A percentile compares a stretch with the other conserved stretches of the same genome.
Conservation (phyloP, 2,113 vertebrate genomes). For the Diphyllodes magnificus region DNA sequence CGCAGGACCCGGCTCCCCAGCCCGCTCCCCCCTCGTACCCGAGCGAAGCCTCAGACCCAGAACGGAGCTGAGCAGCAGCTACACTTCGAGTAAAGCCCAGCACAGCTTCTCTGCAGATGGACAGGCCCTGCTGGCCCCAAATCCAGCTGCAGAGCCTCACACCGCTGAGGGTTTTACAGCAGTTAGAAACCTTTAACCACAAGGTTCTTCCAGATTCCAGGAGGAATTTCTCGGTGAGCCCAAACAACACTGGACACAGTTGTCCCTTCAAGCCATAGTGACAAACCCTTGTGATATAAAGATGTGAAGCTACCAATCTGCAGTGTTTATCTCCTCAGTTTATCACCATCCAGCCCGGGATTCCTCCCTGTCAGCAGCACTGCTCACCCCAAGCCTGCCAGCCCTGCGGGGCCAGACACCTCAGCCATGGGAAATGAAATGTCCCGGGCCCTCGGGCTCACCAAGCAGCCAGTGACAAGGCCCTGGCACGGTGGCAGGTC, state of each 20-base stretch:
- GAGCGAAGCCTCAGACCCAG: background rate
- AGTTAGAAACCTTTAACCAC: background rate
- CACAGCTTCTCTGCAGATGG: background rate
- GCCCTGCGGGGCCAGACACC: background rate
- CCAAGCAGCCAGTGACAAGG: background rate
- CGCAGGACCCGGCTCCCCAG: background rate
- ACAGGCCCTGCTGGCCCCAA: background rate
- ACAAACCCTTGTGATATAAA: background rate
- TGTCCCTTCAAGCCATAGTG: background rate
- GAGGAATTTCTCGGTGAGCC: background rate
- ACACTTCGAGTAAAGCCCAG: background rate
- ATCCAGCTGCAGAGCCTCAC: background rate
- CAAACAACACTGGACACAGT: background rate
- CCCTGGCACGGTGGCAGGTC: background rate
- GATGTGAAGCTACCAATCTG: background rate
- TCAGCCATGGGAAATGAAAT: background rate
- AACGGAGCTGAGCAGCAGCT: background rate
- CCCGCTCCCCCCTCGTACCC: background rate
- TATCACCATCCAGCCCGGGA: background rate
- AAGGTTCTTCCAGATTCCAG: background rate
- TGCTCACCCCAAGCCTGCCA: background rate
- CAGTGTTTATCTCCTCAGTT: background rate
- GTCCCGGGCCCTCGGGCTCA: background rate
- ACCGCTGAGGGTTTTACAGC: background rate
- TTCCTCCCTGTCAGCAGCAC: background rate